A percentile compares a stretch with the other conserved stretches of the same genome.
Evolutionary conservation across 2,797 vertebrate genomes (phyloP).

Genomic region (Oreortyx pictus): DNA sequence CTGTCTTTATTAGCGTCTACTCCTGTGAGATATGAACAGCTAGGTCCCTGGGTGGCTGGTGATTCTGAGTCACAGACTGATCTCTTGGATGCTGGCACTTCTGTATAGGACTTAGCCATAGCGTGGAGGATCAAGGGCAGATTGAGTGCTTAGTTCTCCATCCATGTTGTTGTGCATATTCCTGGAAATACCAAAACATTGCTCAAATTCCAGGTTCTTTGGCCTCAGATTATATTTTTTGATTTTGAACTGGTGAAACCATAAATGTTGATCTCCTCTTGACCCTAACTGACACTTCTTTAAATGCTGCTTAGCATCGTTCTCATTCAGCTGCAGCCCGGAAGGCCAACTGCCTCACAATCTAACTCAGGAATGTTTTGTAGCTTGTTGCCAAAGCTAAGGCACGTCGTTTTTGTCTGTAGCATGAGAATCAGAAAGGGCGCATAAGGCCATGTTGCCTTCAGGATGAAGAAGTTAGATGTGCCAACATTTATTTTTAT

Average conservation of each 20-base stretch:
- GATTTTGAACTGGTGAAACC: not conserved
- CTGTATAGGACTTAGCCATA: not conserved
- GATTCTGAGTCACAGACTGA: not conserved
- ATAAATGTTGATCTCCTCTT: not conserved
- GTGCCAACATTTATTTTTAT: not conserved
- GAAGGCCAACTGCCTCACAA: not conserved
- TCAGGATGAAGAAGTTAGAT: conserved; percentile 3
- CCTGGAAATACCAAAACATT: not conserved
- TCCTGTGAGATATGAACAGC: not conserved
- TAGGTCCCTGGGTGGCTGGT: not conserved
- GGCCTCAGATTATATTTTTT: not conserved
- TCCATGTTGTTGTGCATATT: not conserved
- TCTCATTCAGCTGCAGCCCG: not conserved
- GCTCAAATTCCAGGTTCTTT: not conserved
- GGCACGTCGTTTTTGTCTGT: conserved; percentile 40
- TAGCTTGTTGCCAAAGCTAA: conserved; percentile 15
- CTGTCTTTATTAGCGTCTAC: not conserved
- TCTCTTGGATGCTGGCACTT: not conserved
- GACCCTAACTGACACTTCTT: not conserved
- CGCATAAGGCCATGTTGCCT: conserved; percentile 3
- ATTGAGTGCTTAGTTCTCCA: not conserved
- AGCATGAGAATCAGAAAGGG: conserved; percentile 34
- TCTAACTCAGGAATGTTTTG: conserved; percentile 22
- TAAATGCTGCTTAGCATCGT: not conserved
- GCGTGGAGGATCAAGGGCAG: too few species aligned